A percentile compares a stretch with the other conserved stretches of the same genome.
Evolutionary conservation across 2,113 vertebrate genomes (phyloP).

Genomic region (Lynx canadensis): DNA sequence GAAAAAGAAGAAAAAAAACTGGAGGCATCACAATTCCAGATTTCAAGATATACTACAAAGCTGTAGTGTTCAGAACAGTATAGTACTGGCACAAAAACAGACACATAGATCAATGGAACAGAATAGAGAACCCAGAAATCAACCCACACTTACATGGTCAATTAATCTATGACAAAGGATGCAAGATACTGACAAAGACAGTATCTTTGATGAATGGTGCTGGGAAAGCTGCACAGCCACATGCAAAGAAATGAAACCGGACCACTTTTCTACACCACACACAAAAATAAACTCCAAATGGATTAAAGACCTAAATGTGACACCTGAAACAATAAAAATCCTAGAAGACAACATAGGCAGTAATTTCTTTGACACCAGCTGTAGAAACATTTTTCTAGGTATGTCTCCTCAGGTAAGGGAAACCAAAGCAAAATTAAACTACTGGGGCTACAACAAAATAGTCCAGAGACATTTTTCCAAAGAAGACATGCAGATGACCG

Average conservation of each 20-base stretch:
- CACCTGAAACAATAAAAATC: background rate
- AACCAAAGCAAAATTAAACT: background rate
- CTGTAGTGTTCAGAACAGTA: background rate
- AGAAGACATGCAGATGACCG: too few species aligned
- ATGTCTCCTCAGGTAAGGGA: background rate
- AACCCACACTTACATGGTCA: background rate
- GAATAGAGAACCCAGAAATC: background rate
- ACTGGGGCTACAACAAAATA: background rate
- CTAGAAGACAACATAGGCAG: background rate
- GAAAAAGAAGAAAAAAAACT: background rate
- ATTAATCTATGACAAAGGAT: background rate
- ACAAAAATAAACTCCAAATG: background rate
- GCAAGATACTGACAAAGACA: background rate
- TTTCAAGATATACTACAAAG: background rate
- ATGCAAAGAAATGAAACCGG: background rate
- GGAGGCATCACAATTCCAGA: background rate
- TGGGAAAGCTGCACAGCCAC: background rate
- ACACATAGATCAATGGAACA: background rate
- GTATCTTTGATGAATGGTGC: background rate
- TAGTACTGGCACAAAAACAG: background rate
- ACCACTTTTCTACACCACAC: background rate
- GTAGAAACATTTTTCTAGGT: background rate
- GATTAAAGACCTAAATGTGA: background rate
- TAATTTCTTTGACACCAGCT: background rate
- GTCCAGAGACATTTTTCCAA: too few species aligned